Conservation (phyloP, 2,888 invertebrate genomes). For the Octodonta nipae region DNA sequence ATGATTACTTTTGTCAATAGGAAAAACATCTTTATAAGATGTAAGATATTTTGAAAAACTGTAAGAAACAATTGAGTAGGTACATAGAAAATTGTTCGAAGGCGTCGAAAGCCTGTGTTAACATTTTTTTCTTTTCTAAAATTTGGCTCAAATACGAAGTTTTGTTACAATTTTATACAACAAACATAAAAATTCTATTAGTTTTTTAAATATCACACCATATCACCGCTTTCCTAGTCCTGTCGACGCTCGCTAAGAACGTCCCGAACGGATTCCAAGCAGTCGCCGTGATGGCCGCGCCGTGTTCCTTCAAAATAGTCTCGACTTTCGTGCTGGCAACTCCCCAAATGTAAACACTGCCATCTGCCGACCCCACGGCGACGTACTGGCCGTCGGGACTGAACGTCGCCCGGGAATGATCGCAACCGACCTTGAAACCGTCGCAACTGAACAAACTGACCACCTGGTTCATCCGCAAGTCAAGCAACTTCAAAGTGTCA, state of each 20-base stretch:
- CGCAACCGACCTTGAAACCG: slow-evolving; percentile 88
- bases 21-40: too few species aligned
- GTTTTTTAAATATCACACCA: slow-evolving; percentile 41
- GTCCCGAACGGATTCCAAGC: slow-evolving; percentile 79
- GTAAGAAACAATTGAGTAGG: too few species aligned
- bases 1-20: too few species aligned
- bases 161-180: not conserved
- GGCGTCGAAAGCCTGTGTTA: too few species aligned
- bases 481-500: slow-evolving; percentile 86
- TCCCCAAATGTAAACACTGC: slow-evolving; percentile 86
- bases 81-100: too few species aligned
- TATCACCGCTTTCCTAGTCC: slow-evolving; percentile 64
- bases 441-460: slow-evolving; percentile 82
- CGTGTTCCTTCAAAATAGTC: slow-evolving; percentile 64
- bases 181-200: not conserved
- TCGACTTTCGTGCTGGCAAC: slow-evolving; percentile 61
- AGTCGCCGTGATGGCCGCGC: slow-evolving; percentile 73
- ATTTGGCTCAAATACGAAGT: too few species aligned
- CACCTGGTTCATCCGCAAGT: slow-evolving; percentile 87
- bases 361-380: slow-evolving; percentile 85
- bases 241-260: slow-evolving; percentile 69
- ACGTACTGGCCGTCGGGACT: slow-evolving; percentile 82
- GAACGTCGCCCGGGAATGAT: slow-evolving; percentile 85
- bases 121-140: too few species aligned
- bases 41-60: too few species aligned